Evolutionary conservation across 2,113 vertebrate species (phyloP).

Genomic region (Hassar affinis): DNA sequence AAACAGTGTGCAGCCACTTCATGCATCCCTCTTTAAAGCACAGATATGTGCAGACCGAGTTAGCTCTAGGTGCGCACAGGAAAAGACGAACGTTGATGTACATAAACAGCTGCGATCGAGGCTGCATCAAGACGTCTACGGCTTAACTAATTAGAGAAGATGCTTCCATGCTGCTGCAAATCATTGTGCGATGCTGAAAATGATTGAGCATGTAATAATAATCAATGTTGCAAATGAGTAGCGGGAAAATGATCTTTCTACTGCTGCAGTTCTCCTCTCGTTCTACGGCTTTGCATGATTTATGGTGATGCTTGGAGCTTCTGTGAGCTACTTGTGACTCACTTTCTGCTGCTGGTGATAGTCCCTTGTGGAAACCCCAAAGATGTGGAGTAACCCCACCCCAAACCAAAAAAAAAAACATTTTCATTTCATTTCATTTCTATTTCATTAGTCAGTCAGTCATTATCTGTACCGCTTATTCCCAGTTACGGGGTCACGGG

Average conservation of each 20-base stretch:
- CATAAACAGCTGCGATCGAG: too few relatives aligned
- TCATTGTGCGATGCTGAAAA: neutral
- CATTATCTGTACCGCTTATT: too few relatives aligned
- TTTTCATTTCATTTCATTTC: neutral
- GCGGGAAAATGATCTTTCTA: neutral
- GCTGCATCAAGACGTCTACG: neutral
- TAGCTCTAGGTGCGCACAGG: neutral
- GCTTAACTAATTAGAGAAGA: neutral
- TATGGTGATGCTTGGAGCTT: neutral
- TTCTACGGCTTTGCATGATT: neutral
- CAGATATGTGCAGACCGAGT: neutral
- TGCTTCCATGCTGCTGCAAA: neutral
- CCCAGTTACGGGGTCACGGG: too few relatives aligned
- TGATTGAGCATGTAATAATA: neutral
- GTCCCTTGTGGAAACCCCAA: neutral
- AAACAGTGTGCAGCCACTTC: constrained; percentile 22
- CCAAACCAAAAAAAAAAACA: neutral
- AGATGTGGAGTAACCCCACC: too few relatives aligned
- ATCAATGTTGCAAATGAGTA: neutral
- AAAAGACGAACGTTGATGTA: too few relatives aligned
- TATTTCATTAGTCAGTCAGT: too few relatives aligned
- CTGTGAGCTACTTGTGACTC: neutral
- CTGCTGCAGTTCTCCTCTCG: neutral
- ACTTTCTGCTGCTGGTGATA: constrained; percentile 14
- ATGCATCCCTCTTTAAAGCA: neutral